Percentiles rank a stretch among this genome's conserved stretches.
Evolutionary conservation across 2,797 vertebrate genomes (phyloP).

Genomic region (Nannoperca obscura): DNA sequence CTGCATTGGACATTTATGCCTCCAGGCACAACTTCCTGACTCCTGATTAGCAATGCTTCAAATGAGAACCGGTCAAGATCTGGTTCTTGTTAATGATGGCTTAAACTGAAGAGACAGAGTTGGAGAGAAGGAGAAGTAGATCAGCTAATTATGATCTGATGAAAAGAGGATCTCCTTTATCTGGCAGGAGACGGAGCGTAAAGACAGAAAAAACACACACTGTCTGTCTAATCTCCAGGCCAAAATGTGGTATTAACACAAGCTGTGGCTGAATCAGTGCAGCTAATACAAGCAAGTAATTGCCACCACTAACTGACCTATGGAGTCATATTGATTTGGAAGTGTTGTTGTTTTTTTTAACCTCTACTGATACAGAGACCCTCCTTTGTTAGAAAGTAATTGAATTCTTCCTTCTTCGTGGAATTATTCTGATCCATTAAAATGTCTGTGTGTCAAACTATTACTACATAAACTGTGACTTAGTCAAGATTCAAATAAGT

Average conservation of each 20-base stretch:
- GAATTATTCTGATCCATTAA: constrained; percentile 22
- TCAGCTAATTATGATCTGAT: constrained; percentile 27
- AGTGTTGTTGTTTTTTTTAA: constrained; percentile 24
- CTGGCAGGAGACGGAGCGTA: constrained; percentile 26
- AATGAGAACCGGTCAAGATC: constrained; percentile 18
- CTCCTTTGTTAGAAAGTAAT: constrained; percentile 51
- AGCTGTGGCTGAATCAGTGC: constrained; percentile 31
- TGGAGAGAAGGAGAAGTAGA: neutral
- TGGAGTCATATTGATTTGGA: constrained; percentile 60
- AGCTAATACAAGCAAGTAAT: constrained; percentile 50
- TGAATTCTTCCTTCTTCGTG: constrained; percentile 19
- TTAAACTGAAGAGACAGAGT: constrained; percentile 9
- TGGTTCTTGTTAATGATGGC: constrained; percentile 21
- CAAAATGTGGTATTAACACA: constrained; percentile 38
- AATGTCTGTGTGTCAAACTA: neutral
- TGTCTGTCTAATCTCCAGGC: constrained; percentile 30
- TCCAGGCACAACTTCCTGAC: constrained; percentile 17
- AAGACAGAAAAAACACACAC: neutral
- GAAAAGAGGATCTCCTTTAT: constrained; percentile 37
- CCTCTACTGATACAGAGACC: constrained; percentile 13
- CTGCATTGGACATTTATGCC: constrained; percentile 21
- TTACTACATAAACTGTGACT: neutral
- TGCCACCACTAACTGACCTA: constrained; percentile 55
- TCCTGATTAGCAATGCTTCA: constrained; percentile 15
- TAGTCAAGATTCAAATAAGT: constrained; percentile 1